Percentiles rank a stretch among this genome's conserved stretches.
phyloP scores from a whole-genome alignment of 1,140 invertebrate genomes.

The Stegodyphus dumicola region DNA sequence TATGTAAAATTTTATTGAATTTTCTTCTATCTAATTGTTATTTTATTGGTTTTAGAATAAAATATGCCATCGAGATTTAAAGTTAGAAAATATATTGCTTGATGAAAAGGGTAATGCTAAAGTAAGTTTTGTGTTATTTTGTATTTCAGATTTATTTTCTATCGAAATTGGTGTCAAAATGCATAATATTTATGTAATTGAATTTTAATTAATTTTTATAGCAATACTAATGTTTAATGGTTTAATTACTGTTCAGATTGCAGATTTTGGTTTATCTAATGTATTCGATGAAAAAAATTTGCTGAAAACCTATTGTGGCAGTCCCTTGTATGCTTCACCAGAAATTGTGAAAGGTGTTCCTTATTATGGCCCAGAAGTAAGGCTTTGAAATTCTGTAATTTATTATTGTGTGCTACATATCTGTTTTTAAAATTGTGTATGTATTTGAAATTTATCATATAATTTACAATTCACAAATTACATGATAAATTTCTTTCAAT shows the following conservation, averaged over 20 bases:
- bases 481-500: too few species aligned
- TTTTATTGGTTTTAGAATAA: slow-evolving; percentile 75
- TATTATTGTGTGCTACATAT: too few species aligned
- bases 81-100: slow-evolving; percentile 97
- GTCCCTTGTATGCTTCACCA: slow-evolving; percentile 96
- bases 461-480: too few species aligned
- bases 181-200: too few species aligned
- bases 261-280: slow-evolving; percentile 98
- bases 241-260: slow-evolving; percentile 76
- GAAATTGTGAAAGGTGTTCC: slow-evolving; percentile 98
- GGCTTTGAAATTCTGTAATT: background rate
- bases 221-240: too few species aligned
- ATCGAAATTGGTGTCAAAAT: too few species aligned
- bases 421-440: too few species aligned
- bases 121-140: slow-evolving; percentile 70
- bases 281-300: slow-evolving; percentile 89
- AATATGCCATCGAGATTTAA: slow-evolving; percentile 97
- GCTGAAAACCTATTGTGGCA: slow-evolving; percentile 96
- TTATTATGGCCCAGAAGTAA: slow-evolving; percentile 92
- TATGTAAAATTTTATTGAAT: background rate
- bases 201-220: too few species aligned
- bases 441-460: too few species aligned
- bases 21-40: background rate
- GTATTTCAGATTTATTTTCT: too few species aligned
- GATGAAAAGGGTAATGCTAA: slow-evolving; percentile 96